Percentiles rank a stretch among this genome's conserved stretches.
phyloP scores from a whole-genome alignment of 1,140 invertebrate species.

The Oryzaephilus surinamensis region DNA sequence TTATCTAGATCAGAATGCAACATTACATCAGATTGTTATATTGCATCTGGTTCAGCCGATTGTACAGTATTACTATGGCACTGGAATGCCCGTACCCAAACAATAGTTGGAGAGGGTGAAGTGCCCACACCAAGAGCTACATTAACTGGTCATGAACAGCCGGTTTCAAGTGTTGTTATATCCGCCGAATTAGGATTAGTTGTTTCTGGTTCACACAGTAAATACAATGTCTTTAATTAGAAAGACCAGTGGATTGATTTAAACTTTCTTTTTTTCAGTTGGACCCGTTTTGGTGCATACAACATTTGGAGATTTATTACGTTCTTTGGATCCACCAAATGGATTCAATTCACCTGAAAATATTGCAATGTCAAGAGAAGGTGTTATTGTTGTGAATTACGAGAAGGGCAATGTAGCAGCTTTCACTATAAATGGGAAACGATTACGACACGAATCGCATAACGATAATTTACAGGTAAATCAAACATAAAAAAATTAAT shows the following conservation, averaged over 20 bases:
- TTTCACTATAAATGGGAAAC: constrained; percentile 85
- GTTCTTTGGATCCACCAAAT: constrained; percentile 73
- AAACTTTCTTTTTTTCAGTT: constrained; percentile 47
- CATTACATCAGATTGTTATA: constrained; percentile 96
- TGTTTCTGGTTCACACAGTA: constrained; percentile 83
- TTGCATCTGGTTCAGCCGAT: constrained; percentile 94
- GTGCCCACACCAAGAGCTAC: constrained; percentile 90
- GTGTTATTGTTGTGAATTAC: constrained; percentile 91
- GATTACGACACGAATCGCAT: constrained; percentile 77
- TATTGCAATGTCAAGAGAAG: constrained; percentile 89
- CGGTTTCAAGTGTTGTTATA: constrained; percentile 89
- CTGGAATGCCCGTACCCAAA: constrained; percentile 93
- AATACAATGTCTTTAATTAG: constrained; percentile 15
- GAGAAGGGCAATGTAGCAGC: constrained; percentile 85
- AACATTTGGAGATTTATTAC: constrained; percentile 93
- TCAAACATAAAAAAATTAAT: neutral
- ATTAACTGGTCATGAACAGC: constrained; percentile 92
- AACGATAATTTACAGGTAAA: constrained; percentile 89
- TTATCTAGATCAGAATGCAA: constrained; percentile 96
- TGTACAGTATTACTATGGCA: constrained; percentile 98
- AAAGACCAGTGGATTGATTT: neutral
- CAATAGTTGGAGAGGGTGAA: constrained; percentile 92
- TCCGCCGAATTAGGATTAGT: constrained; percentile 97
- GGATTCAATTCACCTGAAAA: constrained; percentile 79
- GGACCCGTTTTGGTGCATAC: constrained; percentile 96